These are phyloP conservation scores for Drosophila aldrichi DNA, from an alignment of 2,888 invertebrate species.

Conservation along the genomic window DNA sequence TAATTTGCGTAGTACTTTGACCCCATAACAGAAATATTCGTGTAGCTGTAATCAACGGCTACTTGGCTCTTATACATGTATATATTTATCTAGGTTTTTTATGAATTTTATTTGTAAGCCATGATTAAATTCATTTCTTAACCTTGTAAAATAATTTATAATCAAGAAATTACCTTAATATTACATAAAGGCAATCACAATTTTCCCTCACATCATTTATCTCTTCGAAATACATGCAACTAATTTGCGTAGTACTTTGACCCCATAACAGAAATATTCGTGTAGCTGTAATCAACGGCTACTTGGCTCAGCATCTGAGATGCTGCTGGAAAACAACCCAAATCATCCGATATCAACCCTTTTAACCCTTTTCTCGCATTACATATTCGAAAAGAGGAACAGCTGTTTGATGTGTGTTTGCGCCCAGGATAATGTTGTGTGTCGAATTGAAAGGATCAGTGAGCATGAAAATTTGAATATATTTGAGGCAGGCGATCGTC, in stretches of 20 bases:
- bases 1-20: conserved; percentile 39
- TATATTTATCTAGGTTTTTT: no score
- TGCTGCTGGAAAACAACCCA: conserved; percentile 17
- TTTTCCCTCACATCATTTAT: conserved; percentile 9
- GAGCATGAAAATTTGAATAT: conserved; percentile 50
- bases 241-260: conserved; percentile 39
- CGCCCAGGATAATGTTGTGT: conserved; percentile 26
- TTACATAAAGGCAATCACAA: background rate
- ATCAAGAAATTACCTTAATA: background rate
- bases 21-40: conserved; percentile 10
- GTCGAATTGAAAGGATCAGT: conserved; percentile 52
- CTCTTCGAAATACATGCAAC: conserved; percentile 19
- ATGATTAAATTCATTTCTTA: no score
- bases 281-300: conserved; percentile 10
- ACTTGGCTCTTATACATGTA: no score
- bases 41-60: conserved; percentile 10
- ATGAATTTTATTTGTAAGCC: no score
- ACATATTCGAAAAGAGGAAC: conserved; percentile 34
- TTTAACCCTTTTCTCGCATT: conserved; percentile 42
- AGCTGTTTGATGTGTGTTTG: conserved; percentile 58
- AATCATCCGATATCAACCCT: conserved; percentile 37
- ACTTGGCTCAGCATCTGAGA: conserved; percentile 14
- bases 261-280: conserved; percentile 10
- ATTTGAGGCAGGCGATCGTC: conserved; percentile 42
- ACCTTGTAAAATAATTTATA: background rate